These are phyloP conservation scores for Penaeus chinensis DNA, from an alignment of 1,140 invertebrate species.

Conservation along the genomic window DNA sequence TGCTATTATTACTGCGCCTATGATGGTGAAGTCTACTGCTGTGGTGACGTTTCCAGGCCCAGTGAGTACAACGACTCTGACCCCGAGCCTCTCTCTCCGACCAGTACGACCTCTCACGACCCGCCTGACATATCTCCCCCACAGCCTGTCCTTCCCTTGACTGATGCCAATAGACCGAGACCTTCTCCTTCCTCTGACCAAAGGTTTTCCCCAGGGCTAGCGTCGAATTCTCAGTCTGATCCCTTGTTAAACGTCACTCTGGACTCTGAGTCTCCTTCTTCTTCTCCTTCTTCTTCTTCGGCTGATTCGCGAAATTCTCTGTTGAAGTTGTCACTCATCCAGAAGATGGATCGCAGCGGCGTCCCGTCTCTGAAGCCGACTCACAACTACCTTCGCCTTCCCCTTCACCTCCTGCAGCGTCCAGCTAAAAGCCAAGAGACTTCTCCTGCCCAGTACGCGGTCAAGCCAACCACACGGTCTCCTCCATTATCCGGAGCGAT, in stretches of 20 bases:
- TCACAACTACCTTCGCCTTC: slow-evolving; percentile 5
- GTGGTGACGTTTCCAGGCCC: slow-evolving; percentile 29
- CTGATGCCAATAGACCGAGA: neutral
- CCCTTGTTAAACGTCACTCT: too few relatives aligned
- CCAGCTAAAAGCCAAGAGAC: neutral
- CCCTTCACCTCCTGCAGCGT: neutral
- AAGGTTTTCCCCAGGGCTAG: too few relatives aligned
- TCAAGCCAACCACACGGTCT: too few relatives aligned
- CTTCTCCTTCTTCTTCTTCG: too few relatives aligned
- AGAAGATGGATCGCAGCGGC: too few relatives aligned
- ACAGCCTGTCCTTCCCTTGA: neutral
- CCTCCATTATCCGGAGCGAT: too few relatives aligned
- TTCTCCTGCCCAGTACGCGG: too few relatives aligned
- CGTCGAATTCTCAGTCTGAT: too few relatives aligned
- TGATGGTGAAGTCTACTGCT: slow-evolving; percentile 45
- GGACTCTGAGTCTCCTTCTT: too few relatives aligned
- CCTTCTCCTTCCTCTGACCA: neutral
- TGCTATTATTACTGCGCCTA: slow-evolving; percentile 49
- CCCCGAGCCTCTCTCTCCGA: neutral
- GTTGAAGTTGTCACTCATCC: too few relatives aligned
- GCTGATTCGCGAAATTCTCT: too few relatives aligned
- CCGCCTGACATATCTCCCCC: neutral
- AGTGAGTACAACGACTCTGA: slow-evolving; percentile 32
- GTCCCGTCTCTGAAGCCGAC: too few relatives aligned
- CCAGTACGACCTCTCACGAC: neutral